Evolutionary conservation across 2,113 vertebrate species (phyloP).

Genomic region (Abramis brama): DNA sequence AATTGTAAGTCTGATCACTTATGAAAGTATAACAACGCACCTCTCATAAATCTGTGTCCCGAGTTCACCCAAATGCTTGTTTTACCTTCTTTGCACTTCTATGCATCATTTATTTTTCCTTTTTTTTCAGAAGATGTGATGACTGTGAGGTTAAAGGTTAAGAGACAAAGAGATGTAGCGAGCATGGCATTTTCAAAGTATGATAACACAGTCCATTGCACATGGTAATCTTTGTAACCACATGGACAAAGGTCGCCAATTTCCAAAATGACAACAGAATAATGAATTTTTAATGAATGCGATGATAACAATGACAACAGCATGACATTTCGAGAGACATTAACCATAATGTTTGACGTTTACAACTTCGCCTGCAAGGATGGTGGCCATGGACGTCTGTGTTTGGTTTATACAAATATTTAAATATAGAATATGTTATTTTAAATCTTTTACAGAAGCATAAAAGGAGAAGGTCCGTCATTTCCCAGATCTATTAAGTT

Average conservation of each 20-base stretch:
- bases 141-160: slow-evolving; percentile 25
- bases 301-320: slow-evolving; percentile 65
- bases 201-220: slow-evolving; percentile 70
- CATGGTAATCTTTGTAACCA: slow-evolving; percentile 62
- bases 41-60: not conserved
- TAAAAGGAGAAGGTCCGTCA: too few relatives aligned
- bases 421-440: too few relatives aligned
- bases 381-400: not conserved
- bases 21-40: not conserved
- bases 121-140: not conserved
- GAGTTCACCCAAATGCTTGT: not conserved
- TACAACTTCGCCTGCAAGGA: not conserved
- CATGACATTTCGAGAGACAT: slow-evolving; percentile 71
- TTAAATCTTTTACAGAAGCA: too few relatives aligned
- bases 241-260: slow-evolving; percentile 71
- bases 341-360: slow-evolving; percentile 57
- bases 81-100: not conserved
- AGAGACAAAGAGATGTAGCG: slow-evolving; percentile 46
- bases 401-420: too few relatives aligned
- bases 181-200: slow-evolving; percentile 76
- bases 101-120: not conserved
- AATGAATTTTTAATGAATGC: slow-evolving; percentile 73
- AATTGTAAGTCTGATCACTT: not conserved
- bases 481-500: too few relatives aligned
- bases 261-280: slow-evolving; percentile 69